Evolutionary conservation across 2,888 invertebrate species (phyloP).

Genomic region (Synanthedon myopaeformis): DNA sequence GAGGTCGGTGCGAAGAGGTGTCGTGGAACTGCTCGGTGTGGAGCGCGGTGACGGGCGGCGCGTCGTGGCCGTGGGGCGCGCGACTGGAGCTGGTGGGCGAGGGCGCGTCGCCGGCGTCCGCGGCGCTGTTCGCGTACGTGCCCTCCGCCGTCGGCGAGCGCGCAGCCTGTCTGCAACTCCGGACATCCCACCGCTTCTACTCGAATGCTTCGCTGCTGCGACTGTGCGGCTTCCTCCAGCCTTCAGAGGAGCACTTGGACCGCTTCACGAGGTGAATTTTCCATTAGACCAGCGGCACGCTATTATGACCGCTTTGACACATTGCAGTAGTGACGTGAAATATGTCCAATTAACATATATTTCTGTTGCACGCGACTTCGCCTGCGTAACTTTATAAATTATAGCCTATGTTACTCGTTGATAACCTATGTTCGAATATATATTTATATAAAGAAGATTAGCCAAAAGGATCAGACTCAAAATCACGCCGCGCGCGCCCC

Average conservation of each 20-base stretch:
- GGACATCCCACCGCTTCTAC: neutral
- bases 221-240: neutral
- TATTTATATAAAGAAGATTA: too few species aligned
- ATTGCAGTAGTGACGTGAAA: too few species aligned
- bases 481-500: too few species aligned
- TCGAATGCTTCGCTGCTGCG: neutral
- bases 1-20: neutral
- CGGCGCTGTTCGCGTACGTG: constrained; percentile 79
- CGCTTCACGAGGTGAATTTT: neutral
- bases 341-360: too few species aligned
- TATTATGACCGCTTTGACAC: too few species aligned
- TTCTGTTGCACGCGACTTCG: too few species aligned
- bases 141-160: constrained; percentile 77
- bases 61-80: neutral
- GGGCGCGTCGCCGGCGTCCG: constrained; percentile 79
- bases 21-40: neutral
- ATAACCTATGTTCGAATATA: too few species aligned
- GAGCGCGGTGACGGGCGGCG: neutral
- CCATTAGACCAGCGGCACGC: too few species aligned
- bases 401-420: too few species aligned
- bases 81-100: neutral
- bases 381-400: too few species aligned
- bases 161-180: constrained; percentile 1
- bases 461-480: too few species aligned
- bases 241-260: neutral